A percentile compares a stretch with the other conserved stretches of the same genome.
These are phyloP conservation scores for Pristiophorus japonicus DNA, from an alignment of 2,113 vertebrate genomes.

Conservation along the genomic window DNA sequence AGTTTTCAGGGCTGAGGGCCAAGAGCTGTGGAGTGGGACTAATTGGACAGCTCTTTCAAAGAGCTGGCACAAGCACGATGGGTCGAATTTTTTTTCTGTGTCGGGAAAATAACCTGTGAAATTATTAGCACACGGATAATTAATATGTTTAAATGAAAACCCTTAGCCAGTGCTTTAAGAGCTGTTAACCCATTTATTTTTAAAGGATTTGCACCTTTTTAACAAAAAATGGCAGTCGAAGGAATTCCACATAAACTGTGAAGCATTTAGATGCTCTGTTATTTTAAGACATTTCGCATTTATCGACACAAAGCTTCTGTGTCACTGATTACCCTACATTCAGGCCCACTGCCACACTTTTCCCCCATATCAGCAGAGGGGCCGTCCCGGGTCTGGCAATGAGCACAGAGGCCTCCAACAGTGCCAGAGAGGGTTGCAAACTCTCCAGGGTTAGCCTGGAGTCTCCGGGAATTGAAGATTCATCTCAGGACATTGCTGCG, in stretches of 20 bases:
- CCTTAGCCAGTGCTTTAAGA: not conserved
- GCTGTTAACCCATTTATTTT: slow-evolving; percentile 25
- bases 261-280: not conserved
- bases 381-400: not conserved
- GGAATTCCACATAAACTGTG: not conserved
- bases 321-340: no score
- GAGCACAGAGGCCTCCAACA: not conserved
- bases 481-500: not conserved
- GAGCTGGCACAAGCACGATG: not conserved
- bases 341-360: not conserved
- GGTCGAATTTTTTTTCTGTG: not conserved
- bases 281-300: not conserved
- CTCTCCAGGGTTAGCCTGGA: not conserved
- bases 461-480: not conserved
- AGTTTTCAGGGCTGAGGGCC: not conserved
- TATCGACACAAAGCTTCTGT: not conserved
- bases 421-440: not conserved
- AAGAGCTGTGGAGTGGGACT: not conserved
- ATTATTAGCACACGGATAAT: not conserved
- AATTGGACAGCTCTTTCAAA: not conserved
- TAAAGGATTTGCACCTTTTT: not conserved
- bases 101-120: not conserved
- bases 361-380: not conserved
- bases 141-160: not conserved
- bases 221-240: not conserved